Evolutionary conservation across 2,888 invertebrate genomes (phyloP).

Genomic region (Nomada flava): DNA sequence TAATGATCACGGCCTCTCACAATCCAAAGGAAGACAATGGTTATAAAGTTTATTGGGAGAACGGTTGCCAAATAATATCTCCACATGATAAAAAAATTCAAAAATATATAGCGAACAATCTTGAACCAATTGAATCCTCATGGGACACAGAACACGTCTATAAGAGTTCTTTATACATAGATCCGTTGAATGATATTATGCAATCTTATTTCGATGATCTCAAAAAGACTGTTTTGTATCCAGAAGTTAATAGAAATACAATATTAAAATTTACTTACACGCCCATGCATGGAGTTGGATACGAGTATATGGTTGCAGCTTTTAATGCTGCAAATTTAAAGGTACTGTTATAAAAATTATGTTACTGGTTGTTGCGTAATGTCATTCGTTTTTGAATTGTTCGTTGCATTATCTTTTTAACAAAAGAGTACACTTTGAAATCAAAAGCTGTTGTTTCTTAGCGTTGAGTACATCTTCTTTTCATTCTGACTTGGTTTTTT

Average conservation of each 20-base stretch:
- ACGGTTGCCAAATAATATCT: conserved; percentile 97
- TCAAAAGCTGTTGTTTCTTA: not conserved
- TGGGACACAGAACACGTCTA: conserved; percentile 90
- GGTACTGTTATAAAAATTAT: conserved; percentile 82
- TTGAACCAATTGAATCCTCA: conserved; percentile 90
- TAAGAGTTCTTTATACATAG: conserved; percentile 86
- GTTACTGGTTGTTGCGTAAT: not conserved
- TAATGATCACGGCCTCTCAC: conserved; percentile 98
- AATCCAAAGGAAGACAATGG: conserved; percentile 98
- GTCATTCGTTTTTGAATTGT: not conserved
- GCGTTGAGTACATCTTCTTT: not conserved
- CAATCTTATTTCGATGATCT: conserved; percentile 89
- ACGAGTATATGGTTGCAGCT: conserved; percentile 90
- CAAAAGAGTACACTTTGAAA: not conserved
- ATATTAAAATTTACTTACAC: conserved; percentile 93
- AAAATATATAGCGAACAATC: conserved; percentile 89
- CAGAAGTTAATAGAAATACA: conserved; percentile 86
- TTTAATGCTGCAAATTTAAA: conserved; percentile 91
- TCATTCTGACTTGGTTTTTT: not conserved
- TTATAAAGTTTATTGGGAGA: conserved; percentile 98
- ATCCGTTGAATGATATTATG: conserved; percentile 90
- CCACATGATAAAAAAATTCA: conserved; percentile 97
- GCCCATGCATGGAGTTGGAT: conserved; percentile 99
- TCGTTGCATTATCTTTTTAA: no score
- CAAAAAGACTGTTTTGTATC: conserved; percentile 85